Evolutionary conservation across 2,113 vertebrate genomes (phyloP), one percentile per base, ranked within the genome.

Genomic region (Thamnophis sirtalis): DNA sequence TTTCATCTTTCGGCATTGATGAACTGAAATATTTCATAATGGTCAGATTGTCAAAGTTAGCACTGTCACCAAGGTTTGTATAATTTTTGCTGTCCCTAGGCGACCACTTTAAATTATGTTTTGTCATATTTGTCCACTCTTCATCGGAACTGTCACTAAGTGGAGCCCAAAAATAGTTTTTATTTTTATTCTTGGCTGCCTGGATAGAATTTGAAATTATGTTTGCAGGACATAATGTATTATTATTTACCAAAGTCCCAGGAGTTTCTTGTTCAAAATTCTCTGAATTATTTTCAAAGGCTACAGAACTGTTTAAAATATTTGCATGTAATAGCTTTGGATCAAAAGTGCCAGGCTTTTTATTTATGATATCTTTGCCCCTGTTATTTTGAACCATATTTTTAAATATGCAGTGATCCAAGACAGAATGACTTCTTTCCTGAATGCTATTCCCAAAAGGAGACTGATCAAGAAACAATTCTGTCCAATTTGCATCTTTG

Each of bases 401-500:
- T 56, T 28, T 68, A 91, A 89, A 87, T 54, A 9, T 9, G 2
- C 87, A 9, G 43, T 91, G 86, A 93, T 73, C 93, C 43, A 4
- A 9, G 28, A n/a, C 3, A 60, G 11, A 0, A 73, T 84, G 33
- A 56, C 60, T 26, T 38, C 28, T 55, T 89, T 92, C 92, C 80
- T n/a, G 60, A 0, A 84, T 73, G 9, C 7, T 6, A 48, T 92
- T 73, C 4, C 24, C 26, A 88, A 51, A 43, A 33, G 49, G 5
- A 88, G 21, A 60, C 26, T 91, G 94, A 38, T 84, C 87, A 0
- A 89, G 88, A 89, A 97, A 97, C n/a, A 95, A 94, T 84, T 97
- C 94, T 91, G 97, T 96, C 97, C 96, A 98, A 33, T 94, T 94
- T 92, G 96, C 95, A 89, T 96, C 93, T 24, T 92, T 89, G 22